Conservation (phyloP, 2,797 vertebrate species). For the Hydrophis major region DNA sequence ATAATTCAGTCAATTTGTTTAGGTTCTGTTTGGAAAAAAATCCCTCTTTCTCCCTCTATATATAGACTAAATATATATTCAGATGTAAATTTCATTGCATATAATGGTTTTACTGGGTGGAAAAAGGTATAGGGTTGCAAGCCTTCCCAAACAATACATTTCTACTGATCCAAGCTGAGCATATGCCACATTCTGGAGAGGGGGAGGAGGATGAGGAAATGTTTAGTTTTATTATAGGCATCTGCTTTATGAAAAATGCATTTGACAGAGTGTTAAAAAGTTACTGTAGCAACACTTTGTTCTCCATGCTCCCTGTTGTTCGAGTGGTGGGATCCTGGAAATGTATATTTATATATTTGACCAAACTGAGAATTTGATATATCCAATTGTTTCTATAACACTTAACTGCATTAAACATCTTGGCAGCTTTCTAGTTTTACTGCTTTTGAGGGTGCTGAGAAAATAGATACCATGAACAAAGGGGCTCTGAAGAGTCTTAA, state of each 20-base stretch:
- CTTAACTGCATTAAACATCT: constrained; percentile 31
- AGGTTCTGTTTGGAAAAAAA: background rate
- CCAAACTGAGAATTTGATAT: constrained; percentile 27
- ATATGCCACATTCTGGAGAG: background rate
- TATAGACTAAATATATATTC: background rate
- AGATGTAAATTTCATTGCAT: background rate
- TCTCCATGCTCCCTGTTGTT: fast-evolving
- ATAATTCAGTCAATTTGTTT: constrained; percentile 41
- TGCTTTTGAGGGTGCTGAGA: constrained; percentile 47
- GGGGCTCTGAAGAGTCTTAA: constrained; percentile 58
- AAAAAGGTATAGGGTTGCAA: background rate
- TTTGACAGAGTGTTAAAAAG: constrained; percentile 18
- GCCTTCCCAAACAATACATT: constrained; percentile 18
- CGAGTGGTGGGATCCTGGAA: background rate
- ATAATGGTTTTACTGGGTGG: background rate
- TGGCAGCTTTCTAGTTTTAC: constrained; percentile 53
- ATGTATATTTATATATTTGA: constrained; percentile 3
- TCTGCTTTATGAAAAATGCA: background rate
- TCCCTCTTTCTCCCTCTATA: background rate
- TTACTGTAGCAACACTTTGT: background rate
- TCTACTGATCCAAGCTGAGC: background rate
- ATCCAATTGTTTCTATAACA: constrained; percentile 17
- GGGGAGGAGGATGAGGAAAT: background rate
- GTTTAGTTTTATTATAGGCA: constrained; percentile 9
- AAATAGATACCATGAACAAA: constrained; percentile 52